phyloP scores from a whole-genome alignment of 2,113 vertebrate species.

The Alouatta palliata region DNA sequence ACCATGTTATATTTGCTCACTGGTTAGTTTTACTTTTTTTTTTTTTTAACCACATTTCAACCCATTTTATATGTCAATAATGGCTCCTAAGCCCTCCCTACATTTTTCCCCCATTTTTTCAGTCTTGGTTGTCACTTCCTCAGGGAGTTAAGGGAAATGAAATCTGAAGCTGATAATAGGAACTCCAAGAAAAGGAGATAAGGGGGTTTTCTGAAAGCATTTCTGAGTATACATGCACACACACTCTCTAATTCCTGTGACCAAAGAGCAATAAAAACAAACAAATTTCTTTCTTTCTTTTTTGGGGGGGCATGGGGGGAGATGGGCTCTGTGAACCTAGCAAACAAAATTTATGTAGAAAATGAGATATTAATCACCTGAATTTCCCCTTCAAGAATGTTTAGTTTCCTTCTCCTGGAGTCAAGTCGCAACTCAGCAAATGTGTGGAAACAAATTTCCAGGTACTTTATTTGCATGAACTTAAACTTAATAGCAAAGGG shows the following conservation, averaged over 20 bases:
- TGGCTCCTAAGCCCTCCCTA: background rate
- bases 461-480: background rate
- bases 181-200: background rate
- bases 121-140: background rate
- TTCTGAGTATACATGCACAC: background rate
- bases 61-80: background rate
- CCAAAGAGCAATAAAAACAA: background rate
- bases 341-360: background rate
- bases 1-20: background rate
- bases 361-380: background rate
- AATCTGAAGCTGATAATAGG: background rate
- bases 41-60: background rate
- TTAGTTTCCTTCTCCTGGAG: background rate
- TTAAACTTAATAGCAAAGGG: conserved; percentile 28
- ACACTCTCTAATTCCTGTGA: background rate
- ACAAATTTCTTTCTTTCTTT: background rate
- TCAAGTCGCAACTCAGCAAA: background rate
- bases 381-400: background rate
- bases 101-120: background rate
- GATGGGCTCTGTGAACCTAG: no score
- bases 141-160: background rate
- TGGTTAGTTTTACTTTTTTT: background rate
- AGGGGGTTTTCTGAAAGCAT: background rate
- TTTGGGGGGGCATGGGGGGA: no score
- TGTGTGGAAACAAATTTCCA: conserved; percentile 23